A percentile compares a stretch with the other conserved stretches of the same genome.
Conservation (phyloP, 2,888 invertebrate genomes). For the Dorcus hopei region DNA sequence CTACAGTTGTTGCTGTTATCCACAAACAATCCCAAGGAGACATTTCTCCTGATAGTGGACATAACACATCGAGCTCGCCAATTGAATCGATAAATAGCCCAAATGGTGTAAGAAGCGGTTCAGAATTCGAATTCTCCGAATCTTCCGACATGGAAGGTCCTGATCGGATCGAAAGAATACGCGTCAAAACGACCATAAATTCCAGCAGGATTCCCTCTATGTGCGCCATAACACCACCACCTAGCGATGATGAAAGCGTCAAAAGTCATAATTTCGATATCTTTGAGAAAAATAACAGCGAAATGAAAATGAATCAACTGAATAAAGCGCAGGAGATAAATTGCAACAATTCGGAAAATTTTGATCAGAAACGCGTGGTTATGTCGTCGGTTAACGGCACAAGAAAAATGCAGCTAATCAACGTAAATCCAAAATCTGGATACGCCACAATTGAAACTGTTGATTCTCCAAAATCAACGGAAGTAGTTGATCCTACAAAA, state of each 20-base stretch:
- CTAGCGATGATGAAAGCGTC: constrained; percentile 80
- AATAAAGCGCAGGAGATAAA: background rate
- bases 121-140: constrained; percentile 82
- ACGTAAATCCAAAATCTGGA: constrained; percentile 44
- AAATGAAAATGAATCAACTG: constrained; percentile 1
- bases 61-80: constrained; percentile 77
- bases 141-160: constrained; percentile 85
- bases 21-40: constrained; percentile 62
- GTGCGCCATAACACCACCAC: constrained; percentile 86
- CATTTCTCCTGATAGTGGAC: constrained; percentile 77
- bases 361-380: constrained; percentile 4
- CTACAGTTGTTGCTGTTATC: constrained; percentile 59
- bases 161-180: constrained; percentile 79
- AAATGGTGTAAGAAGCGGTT: constrained; percentile 65
- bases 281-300: constrained; percentile 23
- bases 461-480: constrained; percentile 13
- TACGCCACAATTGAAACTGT: constrained; percentile 46
- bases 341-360: background rate
- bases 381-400: constrained; percentile 11
- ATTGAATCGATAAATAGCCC: constrained; percentile 73
- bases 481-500: background rate
- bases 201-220: constrained; percentile 87
- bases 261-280: constrained; percentile 36
- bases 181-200: constrained; percentile 82
- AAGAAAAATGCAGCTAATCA: constrained; percentile 39